These are phyloP conservation scores for Typhlichthys subterraneus DNA, from an alignment of 2,797 vertebrate genomes.

Conservation along the genomic window DNA sequence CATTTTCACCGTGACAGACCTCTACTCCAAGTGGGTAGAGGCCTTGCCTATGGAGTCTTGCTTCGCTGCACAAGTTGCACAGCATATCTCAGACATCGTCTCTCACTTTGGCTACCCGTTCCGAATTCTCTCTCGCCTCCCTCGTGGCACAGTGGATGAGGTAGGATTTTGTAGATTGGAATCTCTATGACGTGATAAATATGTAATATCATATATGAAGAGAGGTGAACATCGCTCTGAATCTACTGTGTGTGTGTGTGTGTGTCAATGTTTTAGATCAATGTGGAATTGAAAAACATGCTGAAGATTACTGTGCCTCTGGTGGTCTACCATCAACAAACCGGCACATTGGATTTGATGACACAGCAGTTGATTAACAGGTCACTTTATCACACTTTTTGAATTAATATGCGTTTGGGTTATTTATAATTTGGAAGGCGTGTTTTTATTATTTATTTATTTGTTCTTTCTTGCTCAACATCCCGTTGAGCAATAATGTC, in stretches of 20 bases:
- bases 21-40: slow-evolving; percentile 75
- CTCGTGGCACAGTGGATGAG: slow-evolving; percentile 59
- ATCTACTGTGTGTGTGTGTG: background rate
- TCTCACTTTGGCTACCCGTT: slow-evolving; percentile 68
- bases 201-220: background rate
- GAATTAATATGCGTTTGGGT: background rate
- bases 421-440: background rate
- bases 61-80: slow-evolving; percentile 43
- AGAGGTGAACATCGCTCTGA: background rate
- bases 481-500: no score
- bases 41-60: slow-evolving; percentile 60
- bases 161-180: slow-evolving; percentile 36
- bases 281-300: slow-evolving; percentile 58
- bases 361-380: slow-evolving; percentile 69
- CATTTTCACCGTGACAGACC: slow-evolving; percentile 68
- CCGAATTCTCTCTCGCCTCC: slow-evolving; percentile 69
- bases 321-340: slow-evolving; percentile 64
- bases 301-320: slow-evolving; percentile 52
- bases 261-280: slow-evolving; percentile 54
- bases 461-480: background rate
- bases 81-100: slow-evolving; percentile 55
- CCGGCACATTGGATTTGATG: slow-evolving; percentile 53
- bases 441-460: background rate
- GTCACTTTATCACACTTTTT: slow-evolving; percentile 34
- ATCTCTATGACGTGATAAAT: background rate